phyloP scores from a whole-genome alignment of 2,797 vertebrate genomes.

The Protonibea diacanthus region DNA sequence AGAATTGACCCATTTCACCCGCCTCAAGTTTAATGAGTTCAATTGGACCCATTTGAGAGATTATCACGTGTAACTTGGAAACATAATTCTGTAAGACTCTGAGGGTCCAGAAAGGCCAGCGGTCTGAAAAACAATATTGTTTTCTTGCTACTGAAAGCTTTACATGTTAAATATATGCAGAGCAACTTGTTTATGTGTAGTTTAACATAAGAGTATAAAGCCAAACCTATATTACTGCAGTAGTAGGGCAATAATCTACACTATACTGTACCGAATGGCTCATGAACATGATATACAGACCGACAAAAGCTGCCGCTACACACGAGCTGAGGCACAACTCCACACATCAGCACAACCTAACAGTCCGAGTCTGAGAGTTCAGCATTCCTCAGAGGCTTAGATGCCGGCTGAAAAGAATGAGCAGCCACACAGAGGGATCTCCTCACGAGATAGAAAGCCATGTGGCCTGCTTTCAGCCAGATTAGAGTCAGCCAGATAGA shows the following conservation, averaged over 20 bases:
- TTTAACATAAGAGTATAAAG: constrained; percentile 4
- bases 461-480: constrained; percentile 76
- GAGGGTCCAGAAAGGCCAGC: constrained; percentile 52
- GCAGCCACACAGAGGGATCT: constrained; percentile 78
- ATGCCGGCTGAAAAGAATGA: constrained; percentile 78
- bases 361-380: constrained; percentile 60
- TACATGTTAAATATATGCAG: not conserved
- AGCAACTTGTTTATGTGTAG: constrained; percentile 11
- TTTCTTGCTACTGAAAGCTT: constrained; percentile 42
- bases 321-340: constrained; percentile 40
- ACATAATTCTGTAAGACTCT: constrained; percentile 76
- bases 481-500: constrained; percentile 61
- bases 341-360: constrained; percentile 57
- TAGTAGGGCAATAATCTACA: constrained; percentile 7
- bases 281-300: constrained; percentile 13
- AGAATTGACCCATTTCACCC: constrained; percentile 70
- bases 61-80: constrained; percentile 75
- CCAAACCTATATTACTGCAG: not conserved
- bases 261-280: constrained; percentile 10
- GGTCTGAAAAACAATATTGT: constrained; percentile 60
- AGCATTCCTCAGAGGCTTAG: constrained; percentile 84
- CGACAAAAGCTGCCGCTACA: constrained; percentile 33
- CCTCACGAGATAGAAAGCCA: constrained; percentile 77
- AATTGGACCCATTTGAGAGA: constrained; percentile 68
- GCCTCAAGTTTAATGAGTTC: constrained; percentile 77